These are phyloP conservation scores for Meteorus colon DNA, from an alignment of 2,888 invertebrate genomes.

Conservation along the genomic window DNA sequence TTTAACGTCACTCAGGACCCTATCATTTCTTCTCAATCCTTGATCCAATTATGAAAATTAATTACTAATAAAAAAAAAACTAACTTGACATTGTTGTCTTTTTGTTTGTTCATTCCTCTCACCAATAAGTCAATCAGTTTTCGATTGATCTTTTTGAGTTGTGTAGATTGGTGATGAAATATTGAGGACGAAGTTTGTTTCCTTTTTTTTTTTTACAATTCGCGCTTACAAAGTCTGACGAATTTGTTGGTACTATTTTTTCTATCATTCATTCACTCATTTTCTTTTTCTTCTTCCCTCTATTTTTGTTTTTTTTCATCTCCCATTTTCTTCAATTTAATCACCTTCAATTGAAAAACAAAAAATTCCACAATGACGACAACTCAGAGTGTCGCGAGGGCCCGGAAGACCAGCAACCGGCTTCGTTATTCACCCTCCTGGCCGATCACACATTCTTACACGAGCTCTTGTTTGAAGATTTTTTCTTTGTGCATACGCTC, in stretches of 20 bases:
- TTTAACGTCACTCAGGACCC: conserved; percentile 6
- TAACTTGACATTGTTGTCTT: conserved; percentile 8
- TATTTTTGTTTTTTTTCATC: neutral
- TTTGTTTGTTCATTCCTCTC: conserved; percentile 21
- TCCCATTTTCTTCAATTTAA: conserved; percentile 20
- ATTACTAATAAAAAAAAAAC: neutral
- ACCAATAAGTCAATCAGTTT: neutral
- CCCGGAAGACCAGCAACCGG: conserved; percentile 55
- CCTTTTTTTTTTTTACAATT: neutral
- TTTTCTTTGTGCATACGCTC: conserved; percentile 75
- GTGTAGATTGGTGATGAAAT: neutral
- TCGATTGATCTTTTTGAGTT: neutral
- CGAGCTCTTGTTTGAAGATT: conserved; percentile 71
- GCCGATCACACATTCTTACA: conserved; percentile 56
- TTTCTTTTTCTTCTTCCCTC: neutral
- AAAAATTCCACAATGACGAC: conserved; percentile 37
- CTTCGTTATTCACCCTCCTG: conserved; percentile 18
- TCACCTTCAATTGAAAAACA: conserved; percentile 10
- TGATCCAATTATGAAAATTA: conserved; percentile 1
- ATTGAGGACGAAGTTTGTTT: neutral
- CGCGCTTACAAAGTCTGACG: neutral
- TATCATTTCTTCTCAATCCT: conserved; percentile 12
- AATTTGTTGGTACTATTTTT: neutral
- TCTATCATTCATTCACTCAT: neutral
- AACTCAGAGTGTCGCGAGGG: conserved; percentile 42